These are phyloP conservation scores for Amblyopsis rosae DNA, from an alignment of 2,113 vertebrate genomes.

Conservation along the genomic window DNA sequence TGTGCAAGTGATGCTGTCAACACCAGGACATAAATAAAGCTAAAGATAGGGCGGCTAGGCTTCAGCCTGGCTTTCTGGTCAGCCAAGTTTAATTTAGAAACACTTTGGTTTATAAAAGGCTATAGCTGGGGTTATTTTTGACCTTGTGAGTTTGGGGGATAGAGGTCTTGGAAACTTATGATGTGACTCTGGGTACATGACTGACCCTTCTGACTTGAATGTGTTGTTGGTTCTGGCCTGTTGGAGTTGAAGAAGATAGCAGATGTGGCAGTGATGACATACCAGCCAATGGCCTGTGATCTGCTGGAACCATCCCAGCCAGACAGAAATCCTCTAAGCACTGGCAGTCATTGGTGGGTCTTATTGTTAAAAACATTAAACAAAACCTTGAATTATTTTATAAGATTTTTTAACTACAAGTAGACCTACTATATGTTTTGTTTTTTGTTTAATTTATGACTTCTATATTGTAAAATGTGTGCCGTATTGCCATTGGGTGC, in stretches of 20 bases:
- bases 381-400: slow-evolving; percentile 14
- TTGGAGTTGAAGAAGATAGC: slow-evolving; percentile 55
- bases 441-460: too few species aligned
- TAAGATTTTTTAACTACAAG: too few species aligned
- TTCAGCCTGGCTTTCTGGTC: slow-evolving; percentile 70
- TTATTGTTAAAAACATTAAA: slow-evolving; percentile 21
- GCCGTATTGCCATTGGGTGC: too few species aligned
- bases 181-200: slow-evolving; percentile 69
- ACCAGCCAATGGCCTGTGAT: slow-evolving; percentile 46
- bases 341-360: slow-evolving; percentile 20
- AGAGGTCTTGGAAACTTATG: slow-evolving; percentile 76
- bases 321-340: slow-evolving; percentile 34
- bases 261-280: slow-evolving; percentile 44
- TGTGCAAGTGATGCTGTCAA: slow-evolving; percentile 83
- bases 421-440: too few species aligned
- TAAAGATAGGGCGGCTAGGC: slow-evolving; percentile 78
- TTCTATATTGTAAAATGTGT: too few species aligned
- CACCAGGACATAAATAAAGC: slow-evolving; percentile 86
- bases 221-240: slow-evolving; percentile 61
- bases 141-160: slow-evolving; percentile 48
- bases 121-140: slow-evolving; percentile 81
- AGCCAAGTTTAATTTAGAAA: slow-evolving; percentile 87
- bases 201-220: slow-evolving; percentile 70
- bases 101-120: slow-evolving; percentile 87
- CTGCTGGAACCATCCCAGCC: slow-evolving; percentile 53